phyloP scores from a whole-genome alignment of 2,797 vertebrate genomes.

The Siniperca obscura region DNA sequence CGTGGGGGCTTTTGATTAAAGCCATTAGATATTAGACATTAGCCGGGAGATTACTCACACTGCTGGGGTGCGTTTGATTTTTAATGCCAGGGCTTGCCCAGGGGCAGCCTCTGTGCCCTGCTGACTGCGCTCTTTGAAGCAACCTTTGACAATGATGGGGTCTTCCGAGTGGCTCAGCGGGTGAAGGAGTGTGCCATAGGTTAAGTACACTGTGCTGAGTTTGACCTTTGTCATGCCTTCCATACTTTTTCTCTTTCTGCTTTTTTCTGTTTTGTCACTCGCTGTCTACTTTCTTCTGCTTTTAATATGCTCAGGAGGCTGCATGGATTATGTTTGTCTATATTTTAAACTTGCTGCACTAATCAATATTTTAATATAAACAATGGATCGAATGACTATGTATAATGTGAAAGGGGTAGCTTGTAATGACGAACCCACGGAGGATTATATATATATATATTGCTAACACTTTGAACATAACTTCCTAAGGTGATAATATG shows the following conservation, averaged over 20 bases:
- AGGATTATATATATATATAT: too few species aligned
- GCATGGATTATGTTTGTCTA: background rate
- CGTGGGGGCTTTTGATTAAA: constrained; percentile 73
- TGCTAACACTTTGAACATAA: too few species aligned
- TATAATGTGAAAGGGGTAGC: background rate
- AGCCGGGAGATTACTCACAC: constrained; percentile 68
- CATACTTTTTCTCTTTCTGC: background rate
- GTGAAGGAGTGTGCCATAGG: constrained; percentile 30
- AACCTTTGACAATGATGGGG: constrained; percentile 45
- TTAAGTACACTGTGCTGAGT: constrained; percentile 36
- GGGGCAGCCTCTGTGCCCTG: constrained; percentile 36
- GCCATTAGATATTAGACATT: constrained; percentile 76
- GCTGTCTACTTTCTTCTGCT: background rate
- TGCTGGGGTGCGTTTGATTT: constrained; percentile 63
- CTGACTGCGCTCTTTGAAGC: constrained; percentile 57
- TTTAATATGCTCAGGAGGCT: background rate
- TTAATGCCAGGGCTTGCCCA: constrained; percentile 41
- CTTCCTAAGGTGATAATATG: too few species aligned
- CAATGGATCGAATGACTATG: background rate
- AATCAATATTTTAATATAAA: background rate
- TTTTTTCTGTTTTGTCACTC: background rate
- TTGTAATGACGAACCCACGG: too few species aligned
- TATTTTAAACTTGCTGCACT: background rate
- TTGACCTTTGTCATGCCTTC: constrained; percentile 45
- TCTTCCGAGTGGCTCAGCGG: constrained; percentile 43